Conservation (phyloP, 2,113 vertebrate genomes). For the Tinamus guttatus region DNA sequence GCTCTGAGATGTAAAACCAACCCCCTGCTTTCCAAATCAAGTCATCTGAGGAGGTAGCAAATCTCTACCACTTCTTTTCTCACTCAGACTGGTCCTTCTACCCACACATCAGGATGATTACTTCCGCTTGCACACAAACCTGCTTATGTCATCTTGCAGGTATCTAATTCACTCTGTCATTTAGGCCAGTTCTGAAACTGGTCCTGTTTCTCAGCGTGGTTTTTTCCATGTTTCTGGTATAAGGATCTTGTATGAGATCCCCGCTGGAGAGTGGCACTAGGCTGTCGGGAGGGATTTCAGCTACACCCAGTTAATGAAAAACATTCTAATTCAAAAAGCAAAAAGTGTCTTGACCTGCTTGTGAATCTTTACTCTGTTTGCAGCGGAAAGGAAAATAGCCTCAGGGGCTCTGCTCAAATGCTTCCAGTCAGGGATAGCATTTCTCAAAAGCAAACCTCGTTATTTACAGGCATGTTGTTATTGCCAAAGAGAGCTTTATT, state of each 20-base stretch:
- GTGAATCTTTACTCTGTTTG: background rate
- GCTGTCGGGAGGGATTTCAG: conserved; percentile 18
- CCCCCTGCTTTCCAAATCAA: background rate
- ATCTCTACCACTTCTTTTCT: background rate
- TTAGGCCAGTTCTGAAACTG: background rate
- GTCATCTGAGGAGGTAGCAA: background rate
- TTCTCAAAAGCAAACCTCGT: conserved; percentile 59
- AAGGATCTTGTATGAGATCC: background rate
- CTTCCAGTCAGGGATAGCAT: conserved; percentile 51
- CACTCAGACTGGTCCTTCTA: background rate
- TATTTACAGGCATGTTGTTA: conserved; percentile 73
- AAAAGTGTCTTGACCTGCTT: conserved; percentile 27
- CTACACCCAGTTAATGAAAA: conserved; percentile 58
- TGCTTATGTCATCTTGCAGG: background rate
- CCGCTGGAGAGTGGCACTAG: background rate
- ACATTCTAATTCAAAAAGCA: background rate
- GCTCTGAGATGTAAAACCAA: background rate
- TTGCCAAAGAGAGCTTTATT: conserved; percentile 74
- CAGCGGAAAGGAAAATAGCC: conserved; percentile 50
- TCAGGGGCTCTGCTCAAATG: background rate
- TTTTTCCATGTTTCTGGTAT: background rate
- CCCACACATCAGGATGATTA: rapidly evolving
- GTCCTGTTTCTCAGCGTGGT: background rate
- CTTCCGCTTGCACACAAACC: background rate
- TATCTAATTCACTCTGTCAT: background rate